Percentiles rank a stretch among this genome's conserved stretches.
Evolutionary conservation across 2,113 vertebrate species (phyloP).

Genomic region (Falcunculus frontatus): DNA sequence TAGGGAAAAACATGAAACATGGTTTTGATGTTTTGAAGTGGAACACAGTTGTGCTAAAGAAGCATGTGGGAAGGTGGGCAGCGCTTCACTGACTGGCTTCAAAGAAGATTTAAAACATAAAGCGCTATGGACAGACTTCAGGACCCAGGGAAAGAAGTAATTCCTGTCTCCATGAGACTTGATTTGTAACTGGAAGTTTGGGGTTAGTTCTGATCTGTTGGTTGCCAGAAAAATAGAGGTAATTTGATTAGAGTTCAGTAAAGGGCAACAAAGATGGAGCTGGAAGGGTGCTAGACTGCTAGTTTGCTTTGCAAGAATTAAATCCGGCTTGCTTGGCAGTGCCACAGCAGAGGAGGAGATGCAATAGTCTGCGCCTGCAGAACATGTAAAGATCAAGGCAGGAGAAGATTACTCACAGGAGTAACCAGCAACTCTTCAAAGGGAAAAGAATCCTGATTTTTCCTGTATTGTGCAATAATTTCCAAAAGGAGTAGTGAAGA

Average conservation of each 20-base stretch:
- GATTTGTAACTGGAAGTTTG: neutral
- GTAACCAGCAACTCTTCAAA: neutral
- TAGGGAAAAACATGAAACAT: conserved; percentile 56
- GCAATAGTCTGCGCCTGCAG: neutral
- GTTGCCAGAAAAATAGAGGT: neutral
- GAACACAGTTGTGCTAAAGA: neutral
- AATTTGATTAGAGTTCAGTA: neutral
- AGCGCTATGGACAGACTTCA: neutral
- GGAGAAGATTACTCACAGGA: neutral
- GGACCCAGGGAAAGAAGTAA: neutral
- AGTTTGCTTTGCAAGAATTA: neutral
- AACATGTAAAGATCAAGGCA: neutral
- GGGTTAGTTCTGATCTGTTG: neutral
- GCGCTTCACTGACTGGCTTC: neutral
- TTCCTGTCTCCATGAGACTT: neutral
- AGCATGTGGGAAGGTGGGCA: conserved; percentile 20
- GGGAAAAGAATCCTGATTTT: neutral
- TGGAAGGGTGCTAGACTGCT: neutral
- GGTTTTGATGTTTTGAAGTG: conserved; percentile 52
- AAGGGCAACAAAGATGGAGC: neutral
- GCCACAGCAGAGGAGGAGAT: neutral
- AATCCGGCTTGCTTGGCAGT: neutral
- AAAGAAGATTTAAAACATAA: conserved; percentile 8
- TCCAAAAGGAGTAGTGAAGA: neutral
- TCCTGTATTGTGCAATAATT: neutral